These are phyloP conservation scores for Porites evermanni DNA, from an alignment of 92 coral and sea anemone genomes.

Conservation along the genomic window DNA sequence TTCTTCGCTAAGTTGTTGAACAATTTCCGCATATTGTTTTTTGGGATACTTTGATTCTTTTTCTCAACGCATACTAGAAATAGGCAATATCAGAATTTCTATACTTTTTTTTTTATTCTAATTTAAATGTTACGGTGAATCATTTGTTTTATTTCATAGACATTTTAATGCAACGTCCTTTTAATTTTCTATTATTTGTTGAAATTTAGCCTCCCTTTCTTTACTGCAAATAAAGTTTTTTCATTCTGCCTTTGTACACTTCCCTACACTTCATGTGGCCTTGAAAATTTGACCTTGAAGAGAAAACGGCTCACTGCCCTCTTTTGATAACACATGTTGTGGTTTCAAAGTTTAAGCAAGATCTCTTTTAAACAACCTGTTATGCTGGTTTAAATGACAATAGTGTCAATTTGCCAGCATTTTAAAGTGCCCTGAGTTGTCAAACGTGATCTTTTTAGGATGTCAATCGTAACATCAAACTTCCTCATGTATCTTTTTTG, in stretches of 20 bases:
- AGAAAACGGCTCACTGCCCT: background rate
- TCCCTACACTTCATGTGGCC: background rate
- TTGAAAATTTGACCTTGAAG: background rate
- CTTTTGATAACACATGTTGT: conserved; percentile 6
- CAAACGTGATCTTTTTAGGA: background rate
- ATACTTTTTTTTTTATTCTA: background rate
- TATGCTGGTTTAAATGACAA: conserved; percentile 3
- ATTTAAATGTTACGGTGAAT: background rate
- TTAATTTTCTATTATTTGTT: background rate
- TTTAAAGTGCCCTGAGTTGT: background rate
- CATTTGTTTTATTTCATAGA: conserved; percentile 11
- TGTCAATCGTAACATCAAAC: background rate
- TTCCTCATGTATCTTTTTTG: no score
- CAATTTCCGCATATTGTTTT: background rate
- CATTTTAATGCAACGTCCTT: background rate
- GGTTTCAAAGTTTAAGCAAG: background rate
- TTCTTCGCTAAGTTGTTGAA: background rate
- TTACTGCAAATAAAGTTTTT: background rate
- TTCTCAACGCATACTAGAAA: background rate
- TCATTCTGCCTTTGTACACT: background rate
- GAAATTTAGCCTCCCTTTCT: background rate
- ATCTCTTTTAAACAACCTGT: conserved; percentile 10
- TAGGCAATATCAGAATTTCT: background rate
- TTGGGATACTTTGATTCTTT: conserved; percentile 2
- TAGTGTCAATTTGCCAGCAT: conserved; percentile 43